Percentiles rank a stretch among this genome's conserved stretches.
Conservation (phyloP, 2,888 invertebrate species). For the Apotomis turbidana region DNA sequence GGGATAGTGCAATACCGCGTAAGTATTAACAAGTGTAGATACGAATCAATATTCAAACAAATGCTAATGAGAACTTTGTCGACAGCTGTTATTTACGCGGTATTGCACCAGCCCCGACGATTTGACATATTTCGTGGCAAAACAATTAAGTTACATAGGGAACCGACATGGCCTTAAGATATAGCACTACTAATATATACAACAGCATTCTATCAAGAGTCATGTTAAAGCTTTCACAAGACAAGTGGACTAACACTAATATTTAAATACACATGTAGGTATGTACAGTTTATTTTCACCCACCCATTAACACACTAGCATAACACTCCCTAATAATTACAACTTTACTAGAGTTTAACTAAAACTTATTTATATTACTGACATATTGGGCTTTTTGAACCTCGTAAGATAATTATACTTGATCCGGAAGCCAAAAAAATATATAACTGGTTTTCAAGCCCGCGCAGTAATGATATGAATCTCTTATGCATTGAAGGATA, state of each 20-base stretch:
- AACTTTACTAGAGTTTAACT: slow-evolving; percentile 20
- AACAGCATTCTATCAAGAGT: slow-evolving; percentile 64
- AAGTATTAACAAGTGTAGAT: no score
- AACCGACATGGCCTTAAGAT: slow-evolving; percentile 71
- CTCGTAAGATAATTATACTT: slow-evolving; percentile 3
- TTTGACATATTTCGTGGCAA: not conserved
- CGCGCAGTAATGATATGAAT: not conserved
- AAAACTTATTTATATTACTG: slow-evolving; percentile 23
- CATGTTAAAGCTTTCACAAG: slow-evolving; percentile 70
- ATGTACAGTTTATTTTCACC: slow-evolving; percentile 57
- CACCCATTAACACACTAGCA: slow-evolving; percentile 51
- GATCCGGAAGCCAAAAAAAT: slow-evolving; percentile 16
- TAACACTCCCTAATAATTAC: slow-evolving; percentile 24
- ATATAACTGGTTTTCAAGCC: slow-evolving; percentile 16
- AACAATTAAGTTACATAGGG: slow-evolving; percentile 2
- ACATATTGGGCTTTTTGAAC: slow-evolving; percentile 3
- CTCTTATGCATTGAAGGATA: slow-evolving; percentile 13
- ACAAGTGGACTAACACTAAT: slow-evolving; percentile 50
- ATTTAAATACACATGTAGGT: slow-evolving; percentile 55
- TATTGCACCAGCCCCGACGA: no score
- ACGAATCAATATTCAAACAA: no score
- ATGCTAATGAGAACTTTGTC: no score
- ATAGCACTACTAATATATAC: slow-evolving; percentile 74
- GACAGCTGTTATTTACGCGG: no score
- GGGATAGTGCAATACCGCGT: no score